Evolutionary conservation across 2,113 vertebrate species (phyloP), one percentile per base, ranked within the genome.

Genomic region (Rhodinocichla rosea): DNA sequence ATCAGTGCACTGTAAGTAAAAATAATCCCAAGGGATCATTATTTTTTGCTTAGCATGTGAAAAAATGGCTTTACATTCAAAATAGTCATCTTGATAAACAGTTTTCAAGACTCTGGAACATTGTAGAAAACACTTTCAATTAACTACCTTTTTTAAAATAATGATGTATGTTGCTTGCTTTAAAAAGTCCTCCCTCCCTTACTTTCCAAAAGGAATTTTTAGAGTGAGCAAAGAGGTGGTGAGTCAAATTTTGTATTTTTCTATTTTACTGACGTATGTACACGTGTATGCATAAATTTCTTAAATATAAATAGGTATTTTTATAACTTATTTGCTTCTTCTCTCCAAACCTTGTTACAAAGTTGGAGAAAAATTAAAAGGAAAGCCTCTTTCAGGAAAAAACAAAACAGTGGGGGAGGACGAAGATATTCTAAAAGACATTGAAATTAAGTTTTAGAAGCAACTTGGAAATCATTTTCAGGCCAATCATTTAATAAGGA

Each of bases 151-250:
- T 44, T 27, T 10, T 3, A 1, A 24, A 42, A 37, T 24, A 21
- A 60, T 11, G 0, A 22, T 15, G 4, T 14, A 13, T 1, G 1
- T 32, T 7, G 7, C 15, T 65, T 47, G 12, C 27, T 91, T 64
- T 35, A 10, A 52, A 6, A 44, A 69, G 14, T 37, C 53, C 2
- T 44, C 45, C 52, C 33, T 24, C n/a, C 20, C 11, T 69, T 42
- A 24, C 22, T 64, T 91, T 47, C 11, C 49, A 69, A 47, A 76
- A 56, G 0, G 2, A 45, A 33, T 73, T 86, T 80, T 37, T 39
- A 28, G 32, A 37, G 26, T 23, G 9, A 78, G 20, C 26, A 40
- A 68, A 68, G 30, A 81, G 9, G 28, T 13, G 3, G 22, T 1
- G 3, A 94, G 47, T 64, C 53, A 39, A 63, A 24, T 47, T 64